Conservation (phyloP, 2,113 vertebrate genomes). For the Mungos mungo region DNA sequence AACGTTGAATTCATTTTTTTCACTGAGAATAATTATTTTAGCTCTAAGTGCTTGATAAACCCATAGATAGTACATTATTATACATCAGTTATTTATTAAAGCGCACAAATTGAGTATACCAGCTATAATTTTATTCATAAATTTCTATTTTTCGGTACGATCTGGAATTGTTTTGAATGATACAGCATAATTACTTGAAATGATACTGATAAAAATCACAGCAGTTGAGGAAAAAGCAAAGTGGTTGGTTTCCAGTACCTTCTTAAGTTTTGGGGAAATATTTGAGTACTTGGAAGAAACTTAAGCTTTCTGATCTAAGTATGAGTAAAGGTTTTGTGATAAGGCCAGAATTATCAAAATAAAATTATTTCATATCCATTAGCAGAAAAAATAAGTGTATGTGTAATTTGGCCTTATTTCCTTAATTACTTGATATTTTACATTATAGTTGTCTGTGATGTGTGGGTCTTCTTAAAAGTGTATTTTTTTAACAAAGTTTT, state of each 20-base stretch:
- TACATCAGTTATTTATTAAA: background rate
- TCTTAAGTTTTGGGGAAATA: background rate
- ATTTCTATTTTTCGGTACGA: background rate
- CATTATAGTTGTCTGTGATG: background rate
- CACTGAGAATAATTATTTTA: constrained; percentile 1
- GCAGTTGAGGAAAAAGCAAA: background rate
- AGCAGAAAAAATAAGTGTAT: background rate
- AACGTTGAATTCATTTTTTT: constrained; percentile 33
- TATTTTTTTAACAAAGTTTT: background rate
- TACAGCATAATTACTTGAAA: constrained; percentile 5
- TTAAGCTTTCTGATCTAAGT: background rate
- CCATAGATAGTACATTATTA: background rate
- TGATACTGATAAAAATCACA: background rate
- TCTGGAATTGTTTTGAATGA: constrained; percentile 48
- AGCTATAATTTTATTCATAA: background rate
- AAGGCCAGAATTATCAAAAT: background rate
- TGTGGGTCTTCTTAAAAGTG: background rate
- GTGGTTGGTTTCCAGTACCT: background rate
- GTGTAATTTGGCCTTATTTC: background rate
- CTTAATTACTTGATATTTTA: background rate
- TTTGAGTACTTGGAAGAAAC: background rate
- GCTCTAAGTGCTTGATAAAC: background rate
- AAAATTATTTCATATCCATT: background rate
- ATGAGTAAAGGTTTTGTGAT: constrained; percentile 19
- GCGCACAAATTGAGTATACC: background rate